Evolutionary conservation across 2,888 invertebrate genomes (phyloP).

Genomic region (Polyommatus icarus): DNA sequence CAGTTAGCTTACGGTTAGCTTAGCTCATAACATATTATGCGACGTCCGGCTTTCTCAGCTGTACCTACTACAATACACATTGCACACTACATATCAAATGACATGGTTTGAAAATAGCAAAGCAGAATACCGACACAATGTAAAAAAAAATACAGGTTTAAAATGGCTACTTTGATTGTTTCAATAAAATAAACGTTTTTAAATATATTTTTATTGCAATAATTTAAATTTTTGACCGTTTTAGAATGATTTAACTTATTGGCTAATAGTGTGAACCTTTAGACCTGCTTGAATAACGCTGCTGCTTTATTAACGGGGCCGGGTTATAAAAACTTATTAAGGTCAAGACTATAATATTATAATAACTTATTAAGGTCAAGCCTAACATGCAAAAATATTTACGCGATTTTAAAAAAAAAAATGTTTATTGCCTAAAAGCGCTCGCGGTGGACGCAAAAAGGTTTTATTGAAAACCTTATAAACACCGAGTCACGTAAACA

Average conservation of each 20-base stretch:
- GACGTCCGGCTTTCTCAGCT: background rate
- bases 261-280: no score
- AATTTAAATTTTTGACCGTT: no score
- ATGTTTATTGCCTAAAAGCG: background rate
- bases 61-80: background rate
- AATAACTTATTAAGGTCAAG: background rate
- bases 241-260: no score
- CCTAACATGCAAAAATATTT: background rate
- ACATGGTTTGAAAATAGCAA: no score
- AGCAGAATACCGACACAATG: no score
- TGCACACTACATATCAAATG: background rate
- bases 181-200: background rate
- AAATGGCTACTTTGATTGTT: no score
- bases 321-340: background rate
- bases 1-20: background rate
- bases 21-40: background rate
- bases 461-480: conserved; percentile 5
- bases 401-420: background rate
- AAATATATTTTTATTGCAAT: no score
- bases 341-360: background rate
- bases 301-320: no score
- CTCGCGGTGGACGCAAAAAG: background rate
- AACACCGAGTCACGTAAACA: conserved; percentile 25
- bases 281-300: no score
- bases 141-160: no score